Base-by-base conservation (phyloP, 1,140 invertebrate genomes). In the Eupeodes corollae region DNA sequence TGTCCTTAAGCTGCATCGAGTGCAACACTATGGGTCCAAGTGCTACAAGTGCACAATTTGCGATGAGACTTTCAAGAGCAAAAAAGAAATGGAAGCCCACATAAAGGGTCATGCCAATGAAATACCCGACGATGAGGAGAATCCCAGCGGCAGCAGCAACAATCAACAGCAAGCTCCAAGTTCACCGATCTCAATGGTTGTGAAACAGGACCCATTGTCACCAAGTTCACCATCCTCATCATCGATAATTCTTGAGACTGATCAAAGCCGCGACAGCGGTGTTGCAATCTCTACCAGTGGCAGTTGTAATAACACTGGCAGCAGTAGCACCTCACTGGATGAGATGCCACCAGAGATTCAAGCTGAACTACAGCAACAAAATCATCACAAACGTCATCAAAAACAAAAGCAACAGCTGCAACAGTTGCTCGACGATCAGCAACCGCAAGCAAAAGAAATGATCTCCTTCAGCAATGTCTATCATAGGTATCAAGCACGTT, bases 11-110 rank as follows among this genome's bases (percentile, higher is more conserved):
- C 70, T 90, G 21, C 88, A 91, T 58, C 83, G 88, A 51, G 87
- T 90, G n/a, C 84, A 88, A 46, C 90, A 93, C 68, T 90, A 87
- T 54, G 88, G 88, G 1, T 85, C 91, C 59, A 90, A 91, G 58
- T 88, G 90, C 31, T 92, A 92, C 71, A 90, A 90, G 58, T 92
- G 88, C 64, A 91, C 87, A 0, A 81, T 91, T 9, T 93, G 88
- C 61, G 84, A 89, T 52, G 83, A 87, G 51, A 91, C 88, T 0
- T 91, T 91, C 60, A 87, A 82, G 46, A 90, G 84, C 3, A 90
- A 91, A 64, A 91, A 91, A 59, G 80, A 82, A 30, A 87, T 92
- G 82, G 88, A 91, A 60, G 73, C 82, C 5, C 89, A 92, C 61
- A 90, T 91, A 30, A 89, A 90, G 60, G 86, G 84, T n/a, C 88